Evolutionary conservation across 2,113 vertebrate genomes (phyloP).

Genomic region (Diadophis punctatus): DNA sequence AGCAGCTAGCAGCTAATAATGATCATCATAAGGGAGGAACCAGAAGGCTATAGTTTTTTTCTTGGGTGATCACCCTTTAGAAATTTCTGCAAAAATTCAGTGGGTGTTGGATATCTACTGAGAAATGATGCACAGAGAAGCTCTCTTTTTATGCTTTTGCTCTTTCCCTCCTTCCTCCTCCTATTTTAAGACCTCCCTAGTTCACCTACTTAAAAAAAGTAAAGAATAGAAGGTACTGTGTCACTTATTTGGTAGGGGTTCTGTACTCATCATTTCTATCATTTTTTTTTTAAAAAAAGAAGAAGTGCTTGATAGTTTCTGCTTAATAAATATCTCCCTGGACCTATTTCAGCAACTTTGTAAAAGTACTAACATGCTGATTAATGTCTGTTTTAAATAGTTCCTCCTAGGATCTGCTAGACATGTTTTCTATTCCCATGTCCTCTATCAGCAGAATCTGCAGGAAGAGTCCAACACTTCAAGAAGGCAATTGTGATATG

Average conservation of each 20-base stretch:
- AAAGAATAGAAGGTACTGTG: background rate
- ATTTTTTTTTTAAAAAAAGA: background rate
- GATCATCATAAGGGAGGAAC: background rate
- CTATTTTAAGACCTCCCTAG: background rate
- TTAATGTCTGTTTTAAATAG: conserved; percentile 65
- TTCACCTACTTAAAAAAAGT: background rate
- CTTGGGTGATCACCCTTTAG: background rate
- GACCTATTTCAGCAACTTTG: conserved; percentile 65
- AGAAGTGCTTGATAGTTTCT: conserved; percentile 27
- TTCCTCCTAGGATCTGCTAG: conserved; percentile 59
- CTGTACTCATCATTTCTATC: conserved; percentile 17
- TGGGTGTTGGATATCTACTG: background rate
- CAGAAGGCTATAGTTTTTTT: background rate
- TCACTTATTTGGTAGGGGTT: background rate
- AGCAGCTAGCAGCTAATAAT: background rate
- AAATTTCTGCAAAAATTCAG: conserved; percentile 1
- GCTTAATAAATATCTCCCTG: conserved; percentile 36
- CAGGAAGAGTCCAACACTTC: no score
- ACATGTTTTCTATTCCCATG: conserved; percentile 47
- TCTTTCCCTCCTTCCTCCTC: conserved; percentile 32
- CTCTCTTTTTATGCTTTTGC: conserved; percentile 18
- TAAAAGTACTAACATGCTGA: conserved; percentile 64
- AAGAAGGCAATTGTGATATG: no score
- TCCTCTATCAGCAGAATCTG: conserved; percentile 42
- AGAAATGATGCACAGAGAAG: conserved; percentile 26